Conservation (phyloP, 2,797 vertebrate species). For the Coluber constrictor region DNA sequence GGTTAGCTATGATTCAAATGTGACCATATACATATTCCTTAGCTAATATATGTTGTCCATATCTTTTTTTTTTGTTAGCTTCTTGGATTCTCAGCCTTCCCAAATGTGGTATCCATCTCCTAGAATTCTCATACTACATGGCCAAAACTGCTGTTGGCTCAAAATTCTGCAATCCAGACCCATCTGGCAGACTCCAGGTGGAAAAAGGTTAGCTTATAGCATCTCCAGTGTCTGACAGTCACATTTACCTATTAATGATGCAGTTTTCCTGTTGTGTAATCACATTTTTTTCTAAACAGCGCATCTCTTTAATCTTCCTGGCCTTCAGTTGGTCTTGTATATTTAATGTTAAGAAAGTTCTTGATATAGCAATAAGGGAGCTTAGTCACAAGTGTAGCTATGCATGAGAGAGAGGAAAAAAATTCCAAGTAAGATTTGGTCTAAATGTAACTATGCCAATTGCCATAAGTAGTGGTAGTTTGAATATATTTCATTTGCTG, state of each 20-base stretch:
- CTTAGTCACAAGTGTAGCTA: slow-evolving; percentile 29
- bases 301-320: slow-evolving; percentile 12
- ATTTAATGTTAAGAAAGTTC: slow-evolving; percentile 25
- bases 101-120: not conserved
- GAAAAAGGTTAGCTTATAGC: not conserved
- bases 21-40: not conserved
- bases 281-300: slow-evolving; percentile 18
- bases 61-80: not conserved
- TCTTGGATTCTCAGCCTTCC: not conserved
- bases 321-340: not conserved
- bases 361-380: slow-evolving; percentile 1
- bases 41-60: not conserved
- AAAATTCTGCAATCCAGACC: not conserved
- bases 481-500: slow-evolving; percentile 21
- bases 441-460: not conserved
- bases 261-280: slow-evolving; percentile 26
- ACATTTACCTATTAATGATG: not conserved
- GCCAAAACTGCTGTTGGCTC: not conserved
- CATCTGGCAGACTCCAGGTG: not conserved
- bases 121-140: not conserved
- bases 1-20: not conserved
- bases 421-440: not conserved
- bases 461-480: not conserved
- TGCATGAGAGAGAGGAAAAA: not conserved
- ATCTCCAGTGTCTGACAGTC: slow-evolving; percentile 18